Base-by-base conservation (phyloP, 2,797 vertebrate genomes). In the Strix occidentalis region DNA sequence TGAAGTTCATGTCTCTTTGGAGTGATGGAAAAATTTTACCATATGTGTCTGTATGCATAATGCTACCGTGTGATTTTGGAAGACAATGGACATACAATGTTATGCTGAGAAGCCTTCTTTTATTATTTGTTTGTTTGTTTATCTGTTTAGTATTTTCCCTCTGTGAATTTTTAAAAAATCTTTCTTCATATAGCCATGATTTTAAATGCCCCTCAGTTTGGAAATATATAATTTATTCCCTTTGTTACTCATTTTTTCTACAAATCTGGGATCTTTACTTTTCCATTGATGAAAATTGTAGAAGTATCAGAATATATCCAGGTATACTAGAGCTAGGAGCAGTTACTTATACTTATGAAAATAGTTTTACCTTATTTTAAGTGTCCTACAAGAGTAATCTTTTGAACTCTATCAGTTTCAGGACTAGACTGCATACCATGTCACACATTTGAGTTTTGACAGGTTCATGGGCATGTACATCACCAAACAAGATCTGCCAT, bases 401-500 rank as follows among this genome's bases (percentile, higher is more conserved):
- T 9, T 13, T 29, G 58, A 4, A 37, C 33, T 19, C 31, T 58
- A 10, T 92, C 20, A 7, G 24, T 50, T 80, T 82, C 58, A 76
- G 50, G 68, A 33, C 48, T 66, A 3, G 70, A 61, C 37, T 79
- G 41, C 10, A 2, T 78, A 60, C 63, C 45, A 11, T 19, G 86
- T 83, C 86, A 82, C 85, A 87, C 60, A 15, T 3, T 56, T 64
- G 51, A 89, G 80, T 31, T 37, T 89, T 95, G 93, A 87, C 93
- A 87, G 69, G 74, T 83, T 51, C 90, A 50, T 29, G 76, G 89
- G 54, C 69, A 29, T 23, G 61, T 33, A 2, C 87, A 95, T 92
- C 88, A 89, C 94, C 90, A 86, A 74, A 10, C 68, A 26, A 90
- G 94, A 93, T 96, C 81, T 95, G 68, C 88, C 71, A n/a, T 88